A percentile compares a stretch with the other conserved stretches of the same genome.
Evolutionary conservation across 1,140 invertebrate genomes (phyloP).

Genomic region (Vanessa tameamea): DNA sequence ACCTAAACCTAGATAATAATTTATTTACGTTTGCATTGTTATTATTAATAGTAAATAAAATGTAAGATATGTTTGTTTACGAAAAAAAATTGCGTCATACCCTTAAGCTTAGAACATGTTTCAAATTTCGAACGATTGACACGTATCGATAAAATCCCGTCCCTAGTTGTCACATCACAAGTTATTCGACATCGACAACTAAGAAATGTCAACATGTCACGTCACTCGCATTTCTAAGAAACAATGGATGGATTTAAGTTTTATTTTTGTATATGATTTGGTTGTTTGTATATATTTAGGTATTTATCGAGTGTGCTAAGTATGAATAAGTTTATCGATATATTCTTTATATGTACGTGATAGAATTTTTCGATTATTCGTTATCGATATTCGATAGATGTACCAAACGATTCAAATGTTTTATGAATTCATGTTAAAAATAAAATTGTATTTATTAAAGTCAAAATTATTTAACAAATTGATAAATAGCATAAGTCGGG

Average conservation of each 20-base stretch:
- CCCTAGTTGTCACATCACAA: constrained; percentile 39
- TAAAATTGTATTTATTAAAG: too few relatives aligned
- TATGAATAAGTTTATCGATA: constrained; percentile 6
- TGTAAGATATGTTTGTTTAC: too few relatives aligned
- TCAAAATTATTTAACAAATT: too few relatives aligned
- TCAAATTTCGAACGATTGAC: constrained; percentile 33
- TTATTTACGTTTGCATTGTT: too few relatives aligned
- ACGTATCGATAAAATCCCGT: constrained; percentile 40
- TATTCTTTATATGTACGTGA: neutral
- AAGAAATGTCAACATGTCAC: constrained; percentile 43
- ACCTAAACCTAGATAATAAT: too few relatives aligned
- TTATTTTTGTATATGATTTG: constrained; percentile 5
- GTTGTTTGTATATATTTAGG: constrained; percentile 3
- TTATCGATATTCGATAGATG: constrained; percentile 5
- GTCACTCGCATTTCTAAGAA: constrained; percentile 27
- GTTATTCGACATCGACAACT: constrained; percentile 28
- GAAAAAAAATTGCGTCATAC: constrained; percentile 15
- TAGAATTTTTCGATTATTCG: neutral
- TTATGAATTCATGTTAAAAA: neutral
- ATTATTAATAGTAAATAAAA: too few relatives aligned
- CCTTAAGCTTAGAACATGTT: constrained; percentile 40
- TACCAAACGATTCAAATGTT: neutral
- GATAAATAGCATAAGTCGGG: too few relatives aligned
- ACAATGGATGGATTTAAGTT: constrained; percentile 22
- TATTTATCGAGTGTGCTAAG: neutral